Evolutionary conservation across 2,113 vertebrate species (phyloP).

Genomic region (human (Homo sapiens)): GRCh38 chr3:24838501-24839000

Average conservation of each 20-base stretch:
- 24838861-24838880: background rate
- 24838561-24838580: background rate
- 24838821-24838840: background rate
- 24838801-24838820: background rate
- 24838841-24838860: background rate
- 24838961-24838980: background rate
- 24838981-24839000: background rate
- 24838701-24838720: background rate
- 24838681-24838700: background rate
- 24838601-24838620: background rate
- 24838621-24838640: background rate
- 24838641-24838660: background rate
- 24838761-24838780: accelerated
- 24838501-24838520: background rate
- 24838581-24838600: background rate
- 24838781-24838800: background rate
- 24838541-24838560: background rate
- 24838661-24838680: background rate
- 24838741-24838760: background rate
- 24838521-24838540: background rate
- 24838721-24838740: background rate
- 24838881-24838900: background rate
- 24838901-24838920: constrained; percentile 19
- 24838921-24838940: background rate
- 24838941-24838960: background rate